Evolutionary conservation across 2,888 invertebrate genomes (phyloP).

Genomic region (Brachyptera risi): DNA sequence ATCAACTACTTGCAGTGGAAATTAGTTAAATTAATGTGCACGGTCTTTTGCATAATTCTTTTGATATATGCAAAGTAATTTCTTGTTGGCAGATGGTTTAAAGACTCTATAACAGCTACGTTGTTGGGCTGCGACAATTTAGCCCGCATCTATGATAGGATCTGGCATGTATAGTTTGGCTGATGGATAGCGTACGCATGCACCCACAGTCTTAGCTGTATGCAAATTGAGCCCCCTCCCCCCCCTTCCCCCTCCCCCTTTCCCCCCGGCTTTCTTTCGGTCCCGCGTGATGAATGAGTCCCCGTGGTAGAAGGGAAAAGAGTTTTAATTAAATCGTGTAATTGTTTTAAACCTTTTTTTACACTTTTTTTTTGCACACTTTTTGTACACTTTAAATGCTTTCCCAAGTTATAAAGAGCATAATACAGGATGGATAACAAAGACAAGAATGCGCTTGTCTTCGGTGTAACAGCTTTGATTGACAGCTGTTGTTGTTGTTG

Average conservation of each 20-base stretch:
- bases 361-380: slow-evolving; percentile 7
- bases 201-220: slow-evolving; percentile 24
- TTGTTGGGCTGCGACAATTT: not conserved
- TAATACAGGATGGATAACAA: too few species aligned
- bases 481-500: too few species aligned
- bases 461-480: too few species aligned
- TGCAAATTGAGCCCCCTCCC: slow-evolving; percentile 25
- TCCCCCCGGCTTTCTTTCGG: slow-evolving; percentile 16
- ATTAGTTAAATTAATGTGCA: slow-evolving; percentile 10
- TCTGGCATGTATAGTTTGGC: not conserved
- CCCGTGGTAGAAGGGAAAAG: slow-evolving; percentile 44
- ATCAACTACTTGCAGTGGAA: not conserved
- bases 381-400: slow-evolving; percentile 17
- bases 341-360: slow-evolving; percentile 46
- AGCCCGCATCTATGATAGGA: not conserved
- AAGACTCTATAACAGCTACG: slow-evolving; percentile 8
- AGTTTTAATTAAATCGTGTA: slow-evolving; percentile 51
- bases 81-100: slow-evolving; percentile 19
- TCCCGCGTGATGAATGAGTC: slow-evolving; percentile 46
- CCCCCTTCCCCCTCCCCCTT: not conserved
- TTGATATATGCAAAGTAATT: slow-evolving; percentile 16
- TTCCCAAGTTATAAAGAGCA: not conserved
- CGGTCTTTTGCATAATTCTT: slow-evolving; percentile 9
- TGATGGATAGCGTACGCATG: slow-evolving; percentile 20
- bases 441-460: too few species aligned